Evolutionary conservation across 2,113 vertebrate genomes (phyloP).

Genomic region (Hippocampus zosterae): DNA sequence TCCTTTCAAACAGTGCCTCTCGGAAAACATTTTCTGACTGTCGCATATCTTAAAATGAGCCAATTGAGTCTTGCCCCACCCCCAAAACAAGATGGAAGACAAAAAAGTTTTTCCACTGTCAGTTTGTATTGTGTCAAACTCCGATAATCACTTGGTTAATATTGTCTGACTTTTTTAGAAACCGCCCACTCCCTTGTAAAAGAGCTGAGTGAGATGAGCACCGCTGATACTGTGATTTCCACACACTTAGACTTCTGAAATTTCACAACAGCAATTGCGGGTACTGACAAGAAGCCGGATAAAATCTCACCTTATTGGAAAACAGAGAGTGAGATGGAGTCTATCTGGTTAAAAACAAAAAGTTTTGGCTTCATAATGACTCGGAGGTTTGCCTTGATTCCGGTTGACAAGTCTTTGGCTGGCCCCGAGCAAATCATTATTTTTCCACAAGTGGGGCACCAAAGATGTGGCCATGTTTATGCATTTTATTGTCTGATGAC

Average conservation of each 20-base stretch:
- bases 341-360: conserved; percentile 38
- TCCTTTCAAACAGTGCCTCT: conserved; percentile 34
- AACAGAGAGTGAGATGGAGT: conserved; percentile 17
- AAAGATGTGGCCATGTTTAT: conserved; percentile 28
- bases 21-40: conserved; percentile 24
- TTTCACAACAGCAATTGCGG: conserved; percentile 69
- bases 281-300: conserved; percentile 67
- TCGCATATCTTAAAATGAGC: conserved; percentile 48
- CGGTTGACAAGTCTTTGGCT: conserved; percentile 50
- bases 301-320: conserved; percentile 71
- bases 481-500: conserved; percentile 38
- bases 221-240: conserved; percentile 68
- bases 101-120: conserved; percentile 60
- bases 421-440: conserved; percentile 27
- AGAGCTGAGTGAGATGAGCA: conserved; percentile 63
- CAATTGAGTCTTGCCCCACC: conserved; percentile 17
- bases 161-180: conserved; percentile 68
- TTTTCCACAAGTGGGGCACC: conserved; percentile 47
- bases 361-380: conserved; percentile 37
- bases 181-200: conserved; percentile 60
- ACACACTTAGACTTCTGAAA: conserved; percentile 70
- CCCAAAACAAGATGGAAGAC: conserved; percentile 37
- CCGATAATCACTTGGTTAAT: conserved; percentile 62
- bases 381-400: conserved; percentile 60
- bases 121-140: conserved; percentile 59